A percentile compares a stretch with the other conserved stretches of the same genome.
Evolutionary conservation across 2,888 invertebrate genomes (phyloP).

Genomic region (Didymodactylos carnosus): DNA sequence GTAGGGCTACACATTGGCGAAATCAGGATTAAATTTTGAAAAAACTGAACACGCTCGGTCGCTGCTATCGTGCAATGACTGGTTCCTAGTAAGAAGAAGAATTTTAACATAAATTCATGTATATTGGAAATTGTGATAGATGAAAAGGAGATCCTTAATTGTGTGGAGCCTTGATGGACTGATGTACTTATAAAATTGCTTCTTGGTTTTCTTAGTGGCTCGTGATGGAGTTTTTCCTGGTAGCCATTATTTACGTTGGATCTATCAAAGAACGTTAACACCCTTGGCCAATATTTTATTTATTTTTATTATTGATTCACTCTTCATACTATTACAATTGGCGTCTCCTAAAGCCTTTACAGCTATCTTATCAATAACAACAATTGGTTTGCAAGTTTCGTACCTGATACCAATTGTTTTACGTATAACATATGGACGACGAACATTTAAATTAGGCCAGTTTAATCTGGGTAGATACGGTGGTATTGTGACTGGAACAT

Average conservation of each 20-base stretch:
- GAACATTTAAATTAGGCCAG: not conserved
- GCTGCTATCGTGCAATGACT: too few relatives aligned
- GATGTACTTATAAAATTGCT: too few relatives aligned
- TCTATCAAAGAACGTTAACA: not conserved
- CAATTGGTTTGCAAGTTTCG: not conserved
- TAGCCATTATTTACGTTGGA: not conserved
- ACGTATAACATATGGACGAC: not conserved
- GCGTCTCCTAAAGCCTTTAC: not conserved
- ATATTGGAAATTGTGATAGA: too few relatives aligned
- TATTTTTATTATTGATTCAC: not conserved
- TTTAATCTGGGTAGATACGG: not conserved
- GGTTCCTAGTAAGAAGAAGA: too few relatives aligned
- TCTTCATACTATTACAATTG: not conserved
- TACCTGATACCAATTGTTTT: not conserved
- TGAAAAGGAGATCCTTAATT: too few relatives aligned
- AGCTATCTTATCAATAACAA: not conserved
- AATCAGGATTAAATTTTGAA: too few relatives aligned
- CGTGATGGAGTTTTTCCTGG: not conserved
- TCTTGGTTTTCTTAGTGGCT: not conserved
- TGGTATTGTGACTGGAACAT: not conserved
- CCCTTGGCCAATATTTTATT: not conserved
- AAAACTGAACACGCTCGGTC: too few relatives aligned
- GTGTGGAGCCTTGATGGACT: too few relatives aligned
- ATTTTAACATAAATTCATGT: too few relatives aligned
- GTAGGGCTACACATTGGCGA: too few relatives aligned